phyloP scores from a whole-genome alignment of 2,888 invertebrate species.

The Ophonus ardosiacus region DNA sequence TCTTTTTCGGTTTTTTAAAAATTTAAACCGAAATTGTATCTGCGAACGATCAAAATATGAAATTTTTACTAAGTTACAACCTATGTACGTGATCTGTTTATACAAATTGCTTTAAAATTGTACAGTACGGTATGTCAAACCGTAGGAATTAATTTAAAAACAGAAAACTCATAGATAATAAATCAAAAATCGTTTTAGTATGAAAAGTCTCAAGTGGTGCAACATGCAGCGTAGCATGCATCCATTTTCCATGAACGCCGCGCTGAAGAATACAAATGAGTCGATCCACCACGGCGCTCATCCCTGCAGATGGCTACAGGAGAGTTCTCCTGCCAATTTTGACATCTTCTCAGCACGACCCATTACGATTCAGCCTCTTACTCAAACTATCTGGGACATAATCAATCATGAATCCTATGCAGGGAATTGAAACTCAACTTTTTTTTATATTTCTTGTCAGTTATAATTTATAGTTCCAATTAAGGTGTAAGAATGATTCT shows the following conservation, averaged over 20 bases:
- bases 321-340: conserved; percentile 2
- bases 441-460: too few relatives aligned
- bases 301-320: background rate
- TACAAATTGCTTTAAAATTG: background rate
- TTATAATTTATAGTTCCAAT: too few relatives aligned
- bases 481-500: too few relatives aligned
- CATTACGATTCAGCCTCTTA: background rate
- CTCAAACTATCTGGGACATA: background rate
- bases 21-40: background rate
- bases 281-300: background rate
- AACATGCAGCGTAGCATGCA: conserved; percentile 28
- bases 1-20: too few relatives aligned
- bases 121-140: background rate
- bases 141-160: background rate
- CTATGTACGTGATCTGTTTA: background rate
- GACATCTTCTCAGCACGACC: background rate
- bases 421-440: too few relatives aligned
- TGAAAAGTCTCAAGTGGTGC: conserved; percentile 27
- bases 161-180: conserved; percentile 4
- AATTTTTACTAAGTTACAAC: background rate
- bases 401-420: too few relatives aligned
- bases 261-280: conserved; percentile 37
- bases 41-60: background rate
- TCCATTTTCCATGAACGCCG: conserved; percentile 29
- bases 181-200: conserved; percentile 22